These are phyloP conservation scores for Biston betularia DNA, from an alignment of 2,888 invertebrate species.

Conservation along the genomic window DNA sequence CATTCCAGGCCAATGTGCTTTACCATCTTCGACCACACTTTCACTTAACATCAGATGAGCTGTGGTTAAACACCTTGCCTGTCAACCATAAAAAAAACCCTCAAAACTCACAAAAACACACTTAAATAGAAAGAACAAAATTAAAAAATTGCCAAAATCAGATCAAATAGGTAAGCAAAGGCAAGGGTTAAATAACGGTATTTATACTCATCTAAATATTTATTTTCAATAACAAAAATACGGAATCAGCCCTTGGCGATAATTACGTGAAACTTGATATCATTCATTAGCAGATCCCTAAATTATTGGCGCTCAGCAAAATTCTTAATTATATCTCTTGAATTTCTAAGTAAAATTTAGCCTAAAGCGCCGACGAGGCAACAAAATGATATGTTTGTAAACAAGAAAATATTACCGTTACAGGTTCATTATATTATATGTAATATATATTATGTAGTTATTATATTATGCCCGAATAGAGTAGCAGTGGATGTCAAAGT, in stretches of 20 bases:
- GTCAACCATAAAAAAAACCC: too few relatives aligned
- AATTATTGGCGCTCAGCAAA: conserved; percentile 83
- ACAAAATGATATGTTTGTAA: conserved; percentile 85
- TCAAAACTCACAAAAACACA: too few relatives aligned
- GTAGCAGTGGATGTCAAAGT: background rate
- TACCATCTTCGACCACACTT: too few relatives aligned
- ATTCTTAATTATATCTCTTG: conserved; percentile 86
- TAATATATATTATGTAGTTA: too few relatives aligned
- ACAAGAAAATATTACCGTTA: conserved; percentile 80
- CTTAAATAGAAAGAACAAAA: too few relatives aligned
- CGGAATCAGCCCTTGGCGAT: conserved; percentile 73
- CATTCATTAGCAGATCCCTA: conserved; percentile 83
- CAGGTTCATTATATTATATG: conserved; percentile 65
- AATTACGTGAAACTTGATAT: conserved; percentile 85
- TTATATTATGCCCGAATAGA: background rate
- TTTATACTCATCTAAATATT: conserved; percentile 46
- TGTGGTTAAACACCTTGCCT: too few relatives aligned
- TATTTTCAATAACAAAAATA: conserved; percentile 75
- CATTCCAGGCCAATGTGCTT: too few relatives aligned
- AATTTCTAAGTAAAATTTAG: conserved; percentile 85
- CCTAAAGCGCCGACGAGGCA: conserved; percentile 75
- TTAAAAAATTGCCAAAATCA: background rate
- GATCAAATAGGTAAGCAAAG: background rate
- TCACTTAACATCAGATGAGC: too few relatives aligned
- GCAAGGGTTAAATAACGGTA: conserved; percentile 38